These are phyloP conservation scores for Pomatostomus ruficeps DNA, from an alignment of 2,113 vertebrate species.

Conservation along the genomic window DNA sequence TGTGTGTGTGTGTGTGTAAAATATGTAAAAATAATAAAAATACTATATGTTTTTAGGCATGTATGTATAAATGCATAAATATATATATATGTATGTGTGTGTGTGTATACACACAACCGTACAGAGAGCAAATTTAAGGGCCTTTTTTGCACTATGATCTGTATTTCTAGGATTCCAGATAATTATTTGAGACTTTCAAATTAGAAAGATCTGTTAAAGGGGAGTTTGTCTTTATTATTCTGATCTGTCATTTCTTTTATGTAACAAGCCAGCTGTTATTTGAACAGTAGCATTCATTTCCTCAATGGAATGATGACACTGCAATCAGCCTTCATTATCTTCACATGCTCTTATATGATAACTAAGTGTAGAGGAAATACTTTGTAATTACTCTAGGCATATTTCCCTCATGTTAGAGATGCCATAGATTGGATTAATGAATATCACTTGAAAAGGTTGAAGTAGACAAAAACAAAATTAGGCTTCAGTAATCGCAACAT, in stretches of 20 bases:
- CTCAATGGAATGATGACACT: slow-evolving; percentile 41
- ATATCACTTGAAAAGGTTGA: slow-evolving; percentile 66
- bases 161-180: slow-evolving; percentile 43
- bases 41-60: background rate
- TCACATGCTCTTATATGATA: slow-evolving; percentile 59
- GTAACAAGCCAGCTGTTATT: slow-evolving; percentile 58
- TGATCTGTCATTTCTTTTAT: slow-evolving; percentile 39
- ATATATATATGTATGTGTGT: background rate
- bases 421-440: slow-evolving; percentile 70
- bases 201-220: slow-evolving; percentile 32
- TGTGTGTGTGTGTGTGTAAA: too few species aligned
- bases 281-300: slow-evolving; percentile 55
- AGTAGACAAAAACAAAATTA: slow-evolving; percentile 66
- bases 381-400: slow-evolving; percentile 69
- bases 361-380: slow-evolving; percentile 63
- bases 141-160: background rate
- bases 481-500: slow-evolving; percentile 55
- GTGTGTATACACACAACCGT: background rate
- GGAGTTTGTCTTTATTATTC: slow-evolving; percentile 58
- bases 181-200: slow-evolving; percentile 19
- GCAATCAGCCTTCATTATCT: slow-evolving; percentile 69
- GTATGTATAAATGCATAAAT: background rate
- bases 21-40: background rate
- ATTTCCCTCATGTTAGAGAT: slow-evolving; percentile 65
- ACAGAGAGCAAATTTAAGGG: background rate